These are phyloP conservation scores for Cataglyphis altisquamis DNA, from an alignment of 2,888 invertebrate genomes.

Conservation along the genomic window DNA sequence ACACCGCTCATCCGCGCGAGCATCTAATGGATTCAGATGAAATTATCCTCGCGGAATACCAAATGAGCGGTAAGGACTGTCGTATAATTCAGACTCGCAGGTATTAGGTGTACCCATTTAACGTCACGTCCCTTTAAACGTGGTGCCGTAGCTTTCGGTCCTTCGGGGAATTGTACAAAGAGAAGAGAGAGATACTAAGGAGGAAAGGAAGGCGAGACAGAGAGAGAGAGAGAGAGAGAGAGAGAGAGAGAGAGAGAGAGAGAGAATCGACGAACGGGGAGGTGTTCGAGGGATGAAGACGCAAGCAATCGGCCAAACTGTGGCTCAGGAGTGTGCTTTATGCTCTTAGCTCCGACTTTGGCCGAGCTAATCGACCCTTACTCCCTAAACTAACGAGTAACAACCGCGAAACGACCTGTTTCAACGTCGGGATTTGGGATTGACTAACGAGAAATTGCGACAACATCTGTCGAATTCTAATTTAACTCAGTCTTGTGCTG, in stretches of 20 bases:
- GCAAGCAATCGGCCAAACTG: conserved; percentile 75
- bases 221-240: conserved; percentile 8
- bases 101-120: conserved; percentile 78
- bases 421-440: conserved; percentile 23
- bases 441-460: conserved; percentile 24
- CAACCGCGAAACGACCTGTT: conserved; percentile 57
- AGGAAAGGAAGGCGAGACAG: not conserved
- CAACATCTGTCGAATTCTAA: conserved; percentile 4
- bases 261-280: not conserved
- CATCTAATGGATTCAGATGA: conserved; percentile 77
- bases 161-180: conserved; percentile 60
- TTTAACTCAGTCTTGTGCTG: not conserved
- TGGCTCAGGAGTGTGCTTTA: conserved; percentile 62
- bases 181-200: conserved; percentile 4
- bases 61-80: conserved; percentile 78
- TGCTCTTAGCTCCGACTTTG: conserved; percentile 64
- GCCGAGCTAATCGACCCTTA: conserved; percentile 60
- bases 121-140: conserved; percentile 75
- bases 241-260: not conserved
- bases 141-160: conserved; percentile 64
- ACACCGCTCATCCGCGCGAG: conserved; percentile 58
- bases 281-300: conserved; percentile 66
- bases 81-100: conserved; percentile 76
- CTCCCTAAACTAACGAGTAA: conserved; percentile 72
- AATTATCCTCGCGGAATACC: conserved; percentile 79